Evolutionary conservation across 1,140 invertebrate species (phyloP).

Genomic region (honey bee (Apis mellifera)): DNA sequence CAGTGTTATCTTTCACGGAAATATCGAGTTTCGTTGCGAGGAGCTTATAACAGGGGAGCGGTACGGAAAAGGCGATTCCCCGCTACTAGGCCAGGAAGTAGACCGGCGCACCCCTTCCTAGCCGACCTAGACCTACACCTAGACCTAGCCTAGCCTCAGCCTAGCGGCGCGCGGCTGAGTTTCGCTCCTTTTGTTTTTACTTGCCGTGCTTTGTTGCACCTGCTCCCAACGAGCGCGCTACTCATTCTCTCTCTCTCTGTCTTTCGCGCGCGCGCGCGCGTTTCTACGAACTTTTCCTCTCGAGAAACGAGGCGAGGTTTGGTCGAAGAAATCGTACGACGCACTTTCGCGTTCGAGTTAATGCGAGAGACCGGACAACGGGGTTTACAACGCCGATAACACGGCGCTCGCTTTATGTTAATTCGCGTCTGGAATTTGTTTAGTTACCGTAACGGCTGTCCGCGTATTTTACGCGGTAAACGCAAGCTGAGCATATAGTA

Average conservation of each 20-base stretch:
- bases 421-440: slow-evolving; percentile 36
- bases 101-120: slow-evolving; percentile 59
- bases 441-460: slow-evolving; percentile 9
- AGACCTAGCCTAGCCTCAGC: slow-evolving; percentile 57
- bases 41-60: not conserved
- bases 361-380: not conserved
- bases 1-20: slow-evolving; percentile 41
- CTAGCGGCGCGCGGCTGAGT: not conserved
- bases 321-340: slow-evolving; percentile 32
- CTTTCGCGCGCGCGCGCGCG: too few relatives aligned
- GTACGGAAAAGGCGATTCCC: slow-evolving; percentile 62
- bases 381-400: slow-evolving; percentile 18
- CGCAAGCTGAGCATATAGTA: not conserved
- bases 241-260: too few relatives aligned
- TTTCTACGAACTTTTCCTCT: slow-evolving; percentile 44
- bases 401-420: slow-evolving; percentile 10
- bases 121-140: slow-evolving; percentile 79
- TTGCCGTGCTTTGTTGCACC: slow-evolving; percentile 32
- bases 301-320: slow-evolving; percentile 42
- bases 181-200: slow-evolving; percentile 53
- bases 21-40: slow-evolving; percentile 33
- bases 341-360: slow-evolving; percentile 46
- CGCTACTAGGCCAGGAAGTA: slow-evolving; percentile 71
- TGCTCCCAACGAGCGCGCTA: not conserved
- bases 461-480: not conserved